These are phyloP conservation scores for Drosophila paulistorum DNA, from an alignment of 1,140 invertebrate genomes.

Conservation along the genomic window DNA sequence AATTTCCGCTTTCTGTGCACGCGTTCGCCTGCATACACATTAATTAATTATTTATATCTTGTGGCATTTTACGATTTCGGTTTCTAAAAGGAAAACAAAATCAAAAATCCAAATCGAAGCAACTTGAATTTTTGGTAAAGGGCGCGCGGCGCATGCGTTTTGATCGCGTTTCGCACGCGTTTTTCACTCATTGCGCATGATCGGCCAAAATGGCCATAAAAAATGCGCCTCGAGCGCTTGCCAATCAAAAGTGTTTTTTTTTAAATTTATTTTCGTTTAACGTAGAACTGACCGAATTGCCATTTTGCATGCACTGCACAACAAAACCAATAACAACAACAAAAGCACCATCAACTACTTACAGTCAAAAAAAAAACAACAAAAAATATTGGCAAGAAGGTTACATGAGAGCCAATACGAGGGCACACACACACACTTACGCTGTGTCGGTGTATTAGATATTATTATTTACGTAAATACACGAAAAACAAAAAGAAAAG, in stretches of 20 bases:
- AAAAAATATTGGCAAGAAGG: constrained; percentile 53
- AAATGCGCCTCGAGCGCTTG: constrained; percentile 50
- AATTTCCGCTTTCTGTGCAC: constrained; percentile 12
- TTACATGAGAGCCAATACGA: constrained; percentile 44
- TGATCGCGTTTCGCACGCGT: constrained; percentile 51
- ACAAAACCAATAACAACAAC: not conserved
- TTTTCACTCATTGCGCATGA: constrained; percentile 58
- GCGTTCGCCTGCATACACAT: not conserved
- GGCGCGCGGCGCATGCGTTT: constrained; percentile 48
- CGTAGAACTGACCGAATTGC: constrained; percentile 57
- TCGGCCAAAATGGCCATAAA: constrained; percentile 58
- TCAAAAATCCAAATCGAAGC: constrained; percentile 23
- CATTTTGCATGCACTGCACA: constrained; percentile 70
- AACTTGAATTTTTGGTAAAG: constrained; percentile 28
- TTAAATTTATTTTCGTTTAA: constrained; percentile 16
- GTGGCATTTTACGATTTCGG: constrained; percentile 63
- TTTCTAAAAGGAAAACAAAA: constrained; percentile 58
- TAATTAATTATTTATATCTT: constrained; percentile 70
- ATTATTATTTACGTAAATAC: constrained; percentile 5
- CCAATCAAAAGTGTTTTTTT: constrained; percentile 13
- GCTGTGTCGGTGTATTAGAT: not conserved
- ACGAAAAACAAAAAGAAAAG: not conserved
- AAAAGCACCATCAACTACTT: not conserved
- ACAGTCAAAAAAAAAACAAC: not conserved
- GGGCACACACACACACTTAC: not conserved